These are phyloP conservation scores for Cnemophilus loriae DNA, from an alignment of 2,113 vertebrate genomes.

Conservation along the genomic window DNA sequence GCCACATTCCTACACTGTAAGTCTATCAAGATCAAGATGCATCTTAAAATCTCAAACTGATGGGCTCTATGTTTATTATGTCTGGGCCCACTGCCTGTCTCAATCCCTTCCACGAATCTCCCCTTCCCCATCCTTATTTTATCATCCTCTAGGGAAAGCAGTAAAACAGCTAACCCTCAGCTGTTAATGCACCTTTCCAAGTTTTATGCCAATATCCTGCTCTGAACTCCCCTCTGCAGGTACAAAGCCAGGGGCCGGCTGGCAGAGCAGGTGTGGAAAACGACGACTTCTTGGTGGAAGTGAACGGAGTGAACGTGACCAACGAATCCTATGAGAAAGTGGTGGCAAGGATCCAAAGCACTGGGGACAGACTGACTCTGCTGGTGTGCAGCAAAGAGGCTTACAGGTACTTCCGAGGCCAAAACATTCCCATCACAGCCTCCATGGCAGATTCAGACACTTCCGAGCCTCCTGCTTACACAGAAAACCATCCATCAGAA, in stretches of 20 bases:
- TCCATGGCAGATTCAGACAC: slow-evolving; percentile 63
- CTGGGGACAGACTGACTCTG: slow-evolving; percentile 74
- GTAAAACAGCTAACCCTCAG: not conserved
- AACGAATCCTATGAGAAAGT: slow-evolving; percentile 77
- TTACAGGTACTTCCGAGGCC: slow-evolving; percentile 76
- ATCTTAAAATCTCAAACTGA: not conserved
- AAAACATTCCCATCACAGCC: slow-evolving; percentile 74
- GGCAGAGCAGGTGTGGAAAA: slow-evolving; percentile 81
- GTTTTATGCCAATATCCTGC: not conserved
- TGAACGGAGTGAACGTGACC: slow-evolving; percentile 82
- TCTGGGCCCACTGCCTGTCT: not conserved
- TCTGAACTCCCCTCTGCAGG: slow-evolving; percentile 64
- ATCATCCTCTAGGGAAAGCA: not conserved
- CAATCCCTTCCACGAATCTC: not conserved
- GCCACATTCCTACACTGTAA: not conserved
- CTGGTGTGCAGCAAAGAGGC: slow-evolving; percentile 77
- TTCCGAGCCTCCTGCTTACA: not conserved
- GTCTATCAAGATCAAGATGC: not conserved
- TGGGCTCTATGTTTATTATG: not conserved
- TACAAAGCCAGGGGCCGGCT: slow-evolving; percentile 77
- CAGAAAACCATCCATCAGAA: not conserved
- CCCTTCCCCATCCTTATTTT: not conserved
- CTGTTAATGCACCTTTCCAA: not conserved
- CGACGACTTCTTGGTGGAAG: slow-evolving; percentile 83
- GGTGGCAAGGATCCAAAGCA: slow-evolving; percentile 76